These are phyloP conservation scores for Amia ocellicauda DNA, from an alignment of 2,113 vertebrate species.

Conservation along the genomic window DNA sequence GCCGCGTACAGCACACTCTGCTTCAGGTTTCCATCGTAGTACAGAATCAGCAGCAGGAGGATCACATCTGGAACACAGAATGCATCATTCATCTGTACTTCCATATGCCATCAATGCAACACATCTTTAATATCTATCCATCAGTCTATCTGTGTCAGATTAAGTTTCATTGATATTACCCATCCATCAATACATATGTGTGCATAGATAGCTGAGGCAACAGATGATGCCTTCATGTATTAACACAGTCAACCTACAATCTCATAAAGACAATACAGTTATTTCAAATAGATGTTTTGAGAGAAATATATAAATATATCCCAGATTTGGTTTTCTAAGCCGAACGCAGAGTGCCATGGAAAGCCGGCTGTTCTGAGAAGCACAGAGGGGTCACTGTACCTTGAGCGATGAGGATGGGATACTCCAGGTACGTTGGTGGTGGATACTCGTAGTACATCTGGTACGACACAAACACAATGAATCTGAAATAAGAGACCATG, in stretches of 20 bases:
- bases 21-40: slow-evolving; percentile 69
- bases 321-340: too few relatives aligned
- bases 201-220: too few relatives aligned
- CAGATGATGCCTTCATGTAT: too few relatives aligned
- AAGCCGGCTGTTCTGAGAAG: not conserved
- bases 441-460: slow-evolving; percentile 88
- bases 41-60: slow-evolving; percentile 78
- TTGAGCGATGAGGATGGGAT: slow-evolving; percentile 88
- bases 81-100: too few relatives aligned
- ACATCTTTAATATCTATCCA: too few relatives aligned
- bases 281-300: too few relatives aligned
- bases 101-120: too few relatives aligned
- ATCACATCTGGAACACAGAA: slow-evolving; percentile 69
- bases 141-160: too few relatives aligned
- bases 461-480: slow-evolving; percentile 88
- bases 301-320: too few relatives aligned
- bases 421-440: slow-evolving; percentile 84
- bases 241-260: slow-evolving; percentile 14
- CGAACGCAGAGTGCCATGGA: not conserved
- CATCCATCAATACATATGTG: too few relatives aligned
- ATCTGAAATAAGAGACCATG: slow-evolving; percentile 56
- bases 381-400: slow-evolving; percentile 59
- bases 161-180: too few relatives aligned
- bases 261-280: not conserved
- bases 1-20: slow-evolving; percentile 61